These are phyloP conservation scores for Phytoseiulus persimilis DNA, from an alignment of 2,888 invertebrate genomes.

Conservation along the genomic window DNA sequence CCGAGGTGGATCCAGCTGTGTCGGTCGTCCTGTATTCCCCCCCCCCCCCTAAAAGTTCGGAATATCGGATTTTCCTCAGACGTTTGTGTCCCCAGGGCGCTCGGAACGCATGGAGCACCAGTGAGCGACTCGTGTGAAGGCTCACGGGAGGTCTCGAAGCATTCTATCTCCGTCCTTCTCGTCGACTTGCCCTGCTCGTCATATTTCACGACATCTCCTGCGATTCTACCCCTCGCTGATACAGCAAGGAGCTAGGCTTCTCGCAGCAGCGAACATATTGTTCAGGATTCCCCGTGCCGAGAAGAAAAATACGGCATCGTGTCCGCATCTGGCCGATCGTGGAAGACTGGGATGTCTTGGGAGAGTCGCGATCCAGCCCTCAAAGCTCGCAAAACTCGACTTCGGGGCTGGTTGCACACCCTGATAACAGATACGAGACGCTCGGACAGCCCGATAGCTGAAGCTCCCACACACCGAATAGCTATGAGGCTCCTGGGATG, in stretches of 20 bases:
- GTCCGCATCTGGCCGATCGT: too few species aligned
- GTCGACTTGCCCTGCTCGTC: too few species aligned
- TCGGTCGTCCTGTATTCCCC: too few species aligned
- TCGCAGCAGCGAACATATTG: too few species aligned
- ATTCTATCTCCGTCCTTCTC: too few species aligned
- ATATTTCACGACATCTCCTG: too few species aligned
- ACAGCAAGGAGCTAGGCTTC: too few species aligned
- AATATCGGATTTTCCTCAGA: not conserved
- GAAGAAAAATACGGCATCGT: too few species aligned
- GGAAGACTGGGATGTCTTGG: too few species aligned
- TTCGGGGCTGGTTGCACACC: not conserved
- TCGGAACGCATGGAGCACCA: not conserved
- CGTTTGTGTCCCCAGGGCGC: not conserved
- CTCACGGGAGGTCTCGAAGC: too few species aligned
- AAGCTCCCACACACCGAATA: not conserved
- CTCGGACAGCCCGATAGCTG: not conserved
- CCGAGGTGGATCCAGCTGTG: not conserved
- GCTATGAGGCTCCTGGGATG: not conserved
- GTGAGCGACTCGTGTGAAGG: not conserved
- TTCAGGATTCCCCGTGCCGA: too few species aligned
- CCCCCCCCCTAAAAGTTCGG: not conserved
- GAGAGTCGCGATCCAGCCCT: not conserved
- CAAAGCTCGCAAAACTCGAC: not conserved
- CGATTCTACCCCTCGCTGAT: too few species aligned
- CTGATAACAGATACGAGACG: not conserved